Percentiles rank a stretch among this genome's conserved stretches.
Conservation (phyloP, 2,113 vertebrate species). For the Puntigrus tetrazona region DNA sequence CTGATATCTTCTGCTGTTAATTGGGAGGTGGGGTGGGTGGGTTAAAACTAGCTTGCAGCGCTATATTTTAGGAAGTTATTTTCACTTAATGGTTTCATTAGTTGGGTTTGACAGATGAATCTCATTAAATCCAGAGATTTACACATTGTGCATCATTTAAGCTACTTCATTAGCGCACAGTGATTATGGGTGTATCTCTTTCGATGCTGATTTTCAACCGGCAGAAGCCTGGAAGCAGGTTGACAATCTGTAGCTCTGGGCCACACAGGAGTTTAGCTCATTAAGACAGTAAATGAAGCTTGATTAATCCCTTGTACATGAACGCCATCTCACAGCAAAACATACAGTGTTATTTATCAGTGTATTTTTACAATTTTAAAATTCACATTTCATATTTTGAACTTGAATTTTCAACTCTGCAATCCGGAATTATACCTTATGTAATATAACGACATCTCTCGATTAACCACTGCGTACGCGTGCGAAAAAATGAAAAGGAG, state of each 20-base stretch:
- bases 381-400: neutral
- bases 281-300: neutral
- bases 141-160: neutral
- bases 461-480: neutral
- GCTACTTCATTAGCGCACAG: constrained; percentile 2
- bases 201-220: constrained; percentile 11
- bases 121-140: constrained; percentile 4
- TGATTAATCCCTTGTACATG: constrained; percentile 1
- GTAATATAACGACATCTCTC: neutral
- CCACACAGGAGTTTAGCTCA: neutral
- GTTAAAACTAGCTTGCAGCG: neutral
- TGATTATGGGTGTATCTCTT: neutral
- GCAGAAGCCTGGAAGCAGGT: constrained; percentile 4
- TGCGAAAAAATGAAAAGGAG: neutral
- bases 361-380: neutral
- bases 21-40: too few species aligned
- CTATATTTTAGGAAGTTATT: neutral
- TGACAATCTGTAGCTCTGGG: neutral
- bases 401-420: neutral
- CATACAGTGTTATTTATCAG: neutral
- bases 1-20: neutral
- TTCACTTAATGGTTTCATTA: neutral
- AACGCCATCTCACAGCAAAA: neutral
- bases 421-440: neutral
- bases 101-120: neutral